Conservation (phyloP, 2,797 vertebrate genomes). For the Chlorospingus semifuscus region DNA sequence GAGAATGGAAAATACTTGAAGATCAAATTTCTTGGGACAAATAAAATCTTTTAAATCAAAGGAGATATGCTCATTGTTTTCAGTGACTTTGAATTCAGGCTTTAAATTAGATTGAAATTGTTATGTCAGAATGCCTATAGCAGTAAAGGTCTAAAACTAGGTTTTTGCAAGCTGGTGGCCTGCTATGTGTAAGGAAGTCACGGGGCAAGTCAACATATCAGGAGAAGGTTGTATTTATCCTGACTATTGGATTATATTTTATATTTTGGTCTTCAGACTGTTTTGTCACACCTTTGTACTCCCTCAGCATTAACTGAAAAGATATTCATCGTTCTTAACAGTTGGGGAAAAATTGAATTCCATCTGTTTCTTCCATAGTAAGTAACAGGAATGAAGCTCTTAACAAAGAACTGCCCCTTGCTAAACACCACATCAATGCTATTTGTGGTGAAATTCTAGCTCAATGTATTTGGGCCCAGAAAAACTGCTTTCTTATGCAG, state of each 20-base stretch:
- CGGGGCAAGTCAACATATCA: neutral
- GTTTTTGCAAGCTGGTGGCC: neutral
- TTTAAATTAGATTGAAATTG: neutral
- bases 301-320: neutral
- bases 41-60: neutral
- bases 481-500: slow-evolving; percentile 20
- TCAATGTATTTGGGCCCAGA: neutral
- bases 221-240: neutral
- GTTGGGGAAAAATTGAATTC: slow-evolving; percentile 9
- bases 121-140: neutral
- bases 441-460: neutral
- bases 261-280: slow-evolving; percentile 17
- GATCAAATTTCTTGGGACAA: neutral
- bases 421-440: neutral
- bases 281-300: neutral
- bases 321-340: neutral
- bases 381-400: neutral
- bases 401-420: neutral
- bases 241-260: neutral
- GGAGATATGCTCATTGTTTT: neutral
- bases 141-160: neutral
- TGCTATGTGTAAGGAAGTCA: neutral
- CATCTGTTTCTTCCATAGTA: slow-evolving; percentile 44
- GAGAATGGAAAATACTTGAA: neutral
- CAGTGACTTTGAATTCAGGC: neutral